Evolutionary conservation across 2,797 vertebrate genomes (phyloP), one percentile per base, ranked within the genome.

Genomic region (Iguana delicatissima): DNA sequence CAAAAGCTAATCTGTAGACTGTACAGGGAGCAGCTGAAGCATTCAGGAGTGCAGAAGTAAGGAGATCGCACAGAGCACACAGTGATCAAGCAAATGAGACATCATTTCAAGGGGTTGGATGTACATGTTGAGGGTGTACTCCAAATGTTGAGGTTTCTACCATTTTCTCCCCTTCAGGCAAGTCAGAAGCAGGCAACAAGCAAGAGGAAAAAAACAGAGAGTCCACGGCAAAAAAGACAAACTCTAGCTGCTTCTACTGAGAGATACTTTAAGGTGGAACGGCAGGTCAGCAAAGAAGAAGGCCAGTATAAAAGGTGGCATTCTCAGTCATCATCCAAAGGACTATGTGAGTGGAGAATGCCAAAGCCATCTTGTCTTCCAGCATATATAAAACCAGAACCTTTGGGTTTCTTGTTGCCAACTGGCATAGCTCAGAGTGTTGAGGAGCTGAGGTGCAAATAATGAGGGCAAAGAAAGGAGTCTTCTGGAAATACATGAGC

Each of bases 391-490:
- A 90, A 90, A 55, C 59, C 89, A 67, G 42, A 91, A 83, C 50
- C 89, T 26, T 46, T 91, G 86, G 89, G 85, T 20, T 86, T 83
- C 46, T 79, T 84, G 59, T 14, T 91, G 85, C 85, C 89, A 22
- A 82, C 24, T 1, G 72, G 85, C 59, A 42, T 87, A 24, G 69
- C 46, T 57, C 89, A 55, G 50, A 87, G 57, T 87, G 85, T 91
- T 24, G 4, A 69, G 9, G 85, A 87, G 18, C 67, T 87, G 85
- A 84, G 67, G 29, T 46, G 59, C 35, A 57, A 87, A 32, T 29
- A 55, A 79, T 26, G 57, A 73, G 59, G 64, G 22, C 9, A 80
- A 38, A 55, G 2, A 62, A 73, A 2, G 22, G 2, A 14, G 13
- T 4, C 16, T 80, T 24, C 67, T 62, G 32, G 32, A 81, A 55